Evolutionary conservation across 2,113 vertebrate species (phyloP), one percentile per base, ranked within the genome.

Genomic region (Lampris incognitus): DNA sequence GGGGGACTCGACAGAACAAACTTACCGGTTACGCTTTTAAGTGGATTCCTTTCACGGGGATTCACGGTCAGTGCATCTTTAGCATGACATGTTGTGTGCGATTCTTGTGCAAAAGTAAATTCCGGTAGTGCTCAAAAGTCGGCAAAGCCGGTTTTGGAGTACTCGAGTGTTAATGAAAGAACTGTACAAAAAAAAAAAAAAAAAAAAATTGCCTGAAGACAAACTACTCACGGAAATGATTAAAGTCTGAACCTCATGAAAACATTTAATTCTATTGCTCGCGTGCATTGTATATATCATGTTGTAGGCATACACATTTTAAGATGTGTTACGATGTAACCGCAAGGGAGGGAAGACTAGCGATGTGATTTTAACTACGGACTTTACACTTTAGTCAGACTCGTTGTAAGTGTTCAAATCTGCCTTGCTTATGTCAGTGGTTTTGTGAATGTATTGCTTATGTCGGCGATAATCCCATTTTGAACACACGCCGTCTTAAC

Each of bases 281-380:
- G 74, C 66, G 37, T 81, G 46, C 61, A 76, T 82, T 87, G 84
- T 88, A 82, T 58, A 83, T 87, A 88, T 59, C 46, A 70, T 48
- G 56, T 44, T 76, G 48, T 81, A 72, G 44, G 24, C 50, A 60
- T 58, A 62, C 56, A 81, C 64, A 67, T 77, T 79, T 61, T 38
- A 69, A 76, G 67, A 50, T 39, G 10, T 76, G 46, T 9, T 13
- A 7, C 24, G 13, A 42, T 44, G 61, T 66, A 66, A 60, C 40
- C 69, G 62, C 11, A 73, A 40, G 55, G 62, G 52, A 10, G 66
- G 57, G 13, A 71, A 52, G 49, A 67, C 58, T 82, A 36, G 65
- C 51, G 24, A 24, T 24, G 24, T 9, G 13, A 8, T 76, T 65
- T 38, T 37, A 71, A 36, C 70, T 48, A 49, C 59, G 0, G 50